Evolutionary conservation across 2,888 invertebrate genomes (phyloP).

Genomic region (Pemphredon lugubris): DNA sequence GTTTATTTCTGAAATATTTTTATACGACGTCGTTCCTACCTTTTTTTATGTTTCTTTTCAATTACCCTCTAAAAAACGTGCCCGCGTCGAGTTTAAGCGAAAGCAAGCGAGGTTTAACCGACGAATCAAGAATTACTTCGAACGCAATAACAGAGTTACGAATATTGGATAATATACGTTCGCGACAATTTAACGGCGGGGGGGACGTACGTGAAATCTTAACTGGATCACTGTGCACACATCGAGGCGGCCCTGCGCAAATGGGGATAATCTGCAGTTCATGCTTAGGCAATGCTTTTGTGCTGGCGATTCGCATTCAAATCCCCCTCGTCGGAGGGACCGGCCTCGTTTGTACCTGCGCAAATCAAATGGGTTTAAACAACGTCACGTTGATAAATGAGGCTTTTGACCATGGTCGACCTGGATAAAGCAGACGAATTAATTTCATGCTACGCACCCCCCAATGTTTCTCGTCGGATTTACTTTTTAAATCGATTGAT

Average conservation of each 20-base stretch:
- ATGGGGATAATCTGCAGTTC: conserved; percentile 54
- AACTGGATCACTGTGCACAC: conserved; percentile 38
- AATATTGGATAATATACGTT: conserved; percentile 21
- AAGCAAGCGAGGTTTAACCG: neutral
- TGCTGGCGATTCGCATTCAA: conserved; percentile 39
- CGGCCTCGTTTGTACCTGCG: conserved; percentile 47
- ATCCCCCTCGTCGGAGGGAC: conserved; percentile 30
- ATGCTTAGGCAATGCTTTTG: conserved; percentile 53
- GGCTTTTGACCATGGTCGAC: conserved; percentile 30
- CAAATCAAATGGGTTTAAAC: conserved; percentile 53
- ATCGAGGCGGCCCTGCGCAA: conserved; percentile 27
- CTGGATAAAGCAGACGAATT: conserved; percentile 49
- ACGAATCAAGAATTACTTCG: conserved; percentile 9
- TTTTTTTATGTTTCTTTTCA: too few relatives aligned
- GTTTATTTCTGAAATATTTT: too few relatives aligned
- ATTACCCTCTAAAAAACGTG: too few relatives aligned
- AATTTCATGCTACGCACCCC: conserved; percentile 23
- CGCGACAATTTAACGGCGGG: neutral
- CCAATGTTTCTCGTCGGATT: conserved; percentile 24
- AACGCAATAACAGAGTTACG: conserved; percentile 9
- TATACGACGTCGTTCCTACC: too few relatives aligned
- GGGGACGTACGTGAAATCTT: conserved; percentile 34
- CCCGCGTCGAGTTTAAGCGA: too few relatives aligned
- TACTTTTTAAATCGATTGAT: too few relatives aligned
- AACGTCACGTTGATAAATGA: conserved; percentile 55